Base-by-base conservation (phyloP, 2,888 invertebrate genomes). In the Carcina quercana region DNA sequence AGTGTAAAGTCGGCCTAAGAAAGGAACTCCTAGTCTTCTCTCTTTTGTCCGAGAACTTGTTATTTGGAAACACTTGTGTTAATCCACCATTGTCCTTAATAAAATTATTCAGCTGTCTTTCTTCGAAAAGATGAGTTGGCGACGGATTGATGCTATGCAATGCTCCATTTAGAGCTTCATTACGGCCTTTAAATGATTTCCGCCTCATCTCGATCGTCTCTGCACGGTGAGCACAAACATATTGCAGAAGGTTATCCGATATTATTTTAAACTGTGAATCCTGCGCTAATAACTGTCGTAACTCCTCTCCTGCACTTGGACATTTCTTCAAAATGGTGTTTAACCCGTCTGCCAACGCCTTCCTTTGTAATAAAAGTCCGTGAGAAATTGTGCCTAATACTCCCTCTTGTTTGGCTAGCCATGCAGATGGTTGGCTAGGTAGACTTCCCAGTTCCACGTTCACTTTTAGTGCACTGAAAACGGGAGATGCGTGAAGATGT, bases 131-230 rank as follows among this genome's bases (percentile, higher is more conserved):
- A 11, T 45, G 42, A 2, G 37, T 35, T 2, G 19, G 11, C 7
- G 47, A 47, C 3, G 47, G 44, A 1, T 42, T 44, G 3, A 47
- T 45, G 2, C 11, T 25, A 12, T 47, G 42, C 0, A 47, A 22
- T 6, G 40, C 5, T 5, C 35, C 39, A 26, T 25, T 32, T 2
- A 45, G n/a, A 1, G 13, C 14, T 26, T 35, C 43, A 11, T 45
- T 42, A n/a, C 20, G 5, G 7, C 40, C 15, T 25, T 39, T 37
- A 8, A 39, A 37, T 5, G 25, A 7, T 1, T 15, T 14, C 8
- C 39, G 19, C 13, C 42, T 25, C 1, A 28, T 34, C 8, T 37
- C 15, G 2, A 40, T 34, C 2, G 28, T 24, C 22, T 38, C 37
- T 4, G 34, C 37, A 2, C 36, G 19, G 15, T 22, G 33, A 2